Conservation (phyloP, 2,113 vertebrate species). For the Monopterus albus region DNA sequence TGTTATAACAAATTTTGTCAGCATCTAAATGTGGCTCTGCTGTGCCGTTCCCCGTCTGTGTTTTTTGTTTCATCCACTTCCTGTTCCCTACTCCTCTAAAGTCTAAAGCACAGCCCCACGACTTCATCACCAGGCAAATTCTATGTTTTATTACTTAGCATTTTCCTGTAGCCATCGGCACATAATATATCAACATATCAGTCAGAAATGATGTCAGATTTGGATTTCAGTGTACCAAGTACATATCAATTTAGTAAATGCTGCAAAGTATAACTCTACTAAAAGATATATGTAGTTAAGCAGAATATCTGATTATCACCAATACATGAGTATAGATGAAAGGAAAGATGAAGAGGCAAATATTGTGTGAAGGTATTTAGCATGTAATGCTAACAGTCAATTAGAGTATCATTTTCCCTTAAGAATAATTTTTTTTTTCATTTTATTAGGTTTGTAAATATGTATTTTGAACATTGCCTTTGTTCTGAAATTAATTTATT, state of each 20-base stretch:
- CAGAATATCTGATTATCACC: slow-evolving; percentile 41
- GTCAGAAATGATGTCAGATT: slow-evolving; percentile 76
- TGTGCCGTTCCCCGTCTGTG: neutral
- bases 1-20: neutral
- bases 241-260: slow-evolving; percentile 81
- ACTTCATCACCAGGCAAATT: slow-evolving; percentile 6
- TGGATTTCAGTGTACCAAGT: slow-evolving; percentile 67
- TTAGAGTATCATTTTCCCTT: slow-evolving; percentile 48
- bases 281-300: slow-evolving; percentile 37
- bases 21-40: slow-evolving; percentile 7
- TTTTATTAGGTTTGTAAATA: slow-evolving; percentile 81
- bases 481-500: slow-evolving; percentile 85
- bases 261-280: slow-evolving; percentile 66
- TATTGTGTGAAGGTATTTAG: slow-evolving; percentile 40
- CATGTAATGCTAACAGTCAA: slow-evolving; percentile 47
- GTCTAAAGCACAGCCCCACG: neutral
- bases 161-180: slow-evolving; percentile 59
- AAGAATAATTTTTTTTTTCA: slow-evolving; percentile 33
- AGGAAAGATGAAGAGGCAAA: slow-evolving; percentile 7
- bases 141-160: slow-evolving; percentile 31
- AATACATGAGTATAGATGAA: slow-evolving; percentile 18
- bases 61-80: neutral
- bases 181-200: slow-evolving; percentile 74
- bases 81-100: neutral
- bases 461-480: slow-evolving; percentile 78